Conservation (phyloP, 2,888 invertebrate genomes). For the Petrolisthes cinctipes region DNA sequence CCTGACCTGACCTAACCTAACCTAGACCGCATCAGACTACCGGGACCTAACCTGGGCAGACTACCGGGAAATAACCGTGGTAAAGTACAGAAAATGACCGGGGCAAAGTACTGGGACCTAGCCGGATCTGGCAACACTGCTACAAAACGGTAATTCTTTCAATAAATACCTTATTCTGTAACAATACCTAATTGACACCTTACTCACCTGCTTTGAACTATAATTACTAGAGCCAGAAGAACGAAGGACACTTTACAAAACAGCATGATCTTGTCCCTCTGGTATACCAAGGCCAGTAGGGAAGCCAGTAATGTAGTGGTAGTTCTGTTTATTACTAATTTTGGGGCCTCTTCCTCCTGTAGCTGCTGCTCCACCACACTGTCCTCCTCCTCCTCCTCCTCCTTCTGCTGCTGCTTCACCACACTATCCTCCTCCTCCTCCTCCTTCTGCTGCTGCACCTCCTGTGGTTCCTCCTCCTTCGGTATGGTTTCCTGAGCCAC, state of each 20-base stretch:
- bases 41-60: too few species aligned
- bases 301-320: not conserved
- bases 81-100: too few species aligned
- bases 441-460: too few species aligned
- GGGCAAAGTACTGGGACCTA: not conserved
- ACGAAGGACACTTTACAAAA: slow-evolving; percentile 28
- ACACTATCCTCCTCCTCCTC: too few species aligned
- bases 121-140: not conserved
- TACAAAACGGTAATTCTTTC: too few species aligned
- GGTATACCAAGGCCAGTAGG: not conserved
- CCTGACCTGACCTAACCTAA: too few species aligned
- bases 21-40: too few species aligned
- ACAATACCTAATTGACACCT: not conserved
- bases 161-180: too few species aligned
- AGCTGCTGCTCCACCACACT: not conserved
- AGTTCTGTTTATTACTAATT: not conserved
- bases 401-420: too few species aligned
- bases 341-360: not conserved
- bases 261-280: slow-evolving; percentile 31
- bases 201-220: slow-evolving; percentile 45
- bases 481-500: too few species aligned
- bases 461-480: too few species aligned
- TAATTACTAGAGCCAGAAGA: slow-evolving; percentile 24
- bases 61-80: too few species aligned
- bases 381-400: slow-evolving; percentile 34